phyloP scores from a whole-genome alignment of 2,797 vertebrate species.

The Microctenopoma steveboyesi region DNA sequence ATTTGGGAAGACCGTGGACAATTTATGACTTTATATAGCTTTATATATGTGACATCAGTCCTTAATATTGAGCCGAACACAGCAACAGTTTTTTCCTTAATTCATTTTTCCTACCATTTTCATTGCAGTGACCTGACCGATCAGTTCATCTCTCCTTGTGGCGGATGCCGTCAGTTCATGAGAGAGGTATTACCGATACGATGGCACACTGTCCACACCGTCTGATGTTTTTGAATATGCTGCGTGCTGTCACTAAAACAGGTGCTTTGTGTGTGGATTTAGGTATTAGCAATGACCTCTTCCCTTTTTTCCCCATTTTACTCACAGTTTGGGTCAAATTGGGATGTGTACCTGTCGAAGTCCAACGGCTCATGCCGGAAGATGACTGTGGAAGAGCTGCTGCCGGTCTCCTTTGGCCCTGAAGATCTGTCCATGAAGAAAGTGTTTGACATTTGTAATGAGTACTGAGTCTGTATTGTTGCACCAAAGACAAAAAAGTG shows the following conservation, averaged over 20 bases:
- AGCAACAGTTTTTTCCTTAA: neutral
- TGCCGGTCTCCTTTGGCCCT: slow-evolving; percentile 90
- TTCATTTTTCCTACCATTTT: neutral
- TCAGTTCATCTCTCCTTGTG: slow-evolving; percentile 89
- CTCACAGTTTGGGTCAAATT: slow-evolving; percentile 87
- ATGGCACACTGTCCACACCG: too few species aligned
- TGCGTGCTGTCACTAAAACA: neutral
- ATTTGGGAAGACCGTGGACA: too few species aligned
- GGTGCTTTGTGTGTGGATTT: neutral
- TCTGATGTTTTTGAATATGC: neutral
- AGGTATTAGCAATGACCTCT: neutral
- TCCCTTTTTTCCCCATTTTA: neutral
- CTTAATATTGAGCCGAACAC: neutral
- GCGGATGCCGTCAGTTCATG: slow-evolving; percentile 95
- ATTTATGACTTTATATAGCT: too few species aligned
- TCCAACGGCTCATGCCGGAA: slow-evolving; percentile 79
- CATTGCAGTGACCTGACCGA: slow-evolving; percentile 85
- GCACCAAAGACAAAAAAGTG: neutral
- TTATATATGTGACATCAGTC: too few species aligned
- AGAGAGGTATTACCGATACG: slow-evolving; percentile 84
- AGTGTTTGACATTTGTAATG: slow-evolving; percentile 51
- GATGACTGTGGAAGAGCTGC: slow-evolving; percentile 85
- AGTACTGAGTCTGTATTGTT: slow-evolving; percentile 26
- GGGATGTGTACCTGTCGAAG: slow-evolving; percentile 89
- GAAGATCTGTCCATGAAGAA: slow-evolving; percentile 82